Conservation (phyloP, 2,113 vertebrate genomes). For the Terrapene triunguis region DNA sequence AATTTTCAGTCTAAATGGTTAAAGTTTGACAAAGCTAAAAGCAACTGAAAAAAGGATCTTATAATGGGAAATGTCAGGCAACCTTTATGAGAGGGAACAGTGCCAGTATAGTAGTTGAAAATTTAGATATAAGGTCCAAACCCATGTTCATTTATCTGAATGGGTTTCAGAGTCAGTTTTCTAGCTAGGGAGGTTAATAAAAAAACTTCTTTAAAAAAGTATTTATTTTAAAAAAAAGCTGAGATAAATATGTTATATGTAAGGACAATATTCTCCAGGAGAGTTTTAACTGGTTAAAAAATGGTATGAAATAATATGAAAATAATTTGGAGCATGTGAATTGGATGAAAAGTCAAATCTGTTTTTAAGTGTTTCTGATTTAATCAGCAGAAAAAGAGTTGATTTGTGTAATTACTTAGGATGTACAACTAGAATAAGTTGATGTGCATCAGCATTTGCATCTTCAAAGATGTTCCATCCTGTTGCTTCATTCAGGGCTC, state of each 20-base stretch:
- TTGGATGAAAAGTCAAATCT: neutral
- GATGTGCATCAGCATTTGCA: neutral
- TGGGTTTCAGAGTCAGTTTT: constrained; percentile 7
- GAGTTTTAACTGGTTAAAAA: neutral
- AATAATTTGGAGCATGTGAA: neutral
- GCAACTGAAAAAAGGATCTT: neutral
- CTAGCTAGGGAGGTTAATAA: neutral
- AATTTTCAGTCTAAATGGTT: neutral
- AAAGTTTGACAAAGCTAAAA: neutral
- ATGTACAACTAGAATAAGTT: neutral
- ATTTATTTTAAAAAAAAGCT: constrained; percentile 22
- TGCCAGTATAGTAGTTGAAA: neutral
- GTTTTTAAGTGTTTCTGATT: neutral
- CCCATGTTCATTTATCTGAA: neutral
- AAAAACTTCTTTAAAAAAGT: neutral
- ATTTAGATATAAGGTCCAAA: neutral
- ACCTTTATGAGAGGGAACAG: neutral
- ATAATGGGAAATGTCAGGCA: neutral
- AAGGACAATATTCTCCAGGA: neutral
- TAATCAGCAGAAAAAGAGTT: neutral
- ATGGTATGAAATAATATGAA: neutral
- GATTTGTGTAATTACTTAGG: neutral
- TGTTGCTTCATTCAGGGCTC: neutral
- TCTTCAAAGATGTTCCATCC: neutral
- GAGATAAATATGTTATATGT: constrained; percentile 14